A percentile compares a stretch with the other conserved stretches of the same genome.
These are phyloP conservation scores for Rousettus madagascariensis DNA, from an alignment of 2,797 vertebrate species.

Conservation along the genomic window DNA sequence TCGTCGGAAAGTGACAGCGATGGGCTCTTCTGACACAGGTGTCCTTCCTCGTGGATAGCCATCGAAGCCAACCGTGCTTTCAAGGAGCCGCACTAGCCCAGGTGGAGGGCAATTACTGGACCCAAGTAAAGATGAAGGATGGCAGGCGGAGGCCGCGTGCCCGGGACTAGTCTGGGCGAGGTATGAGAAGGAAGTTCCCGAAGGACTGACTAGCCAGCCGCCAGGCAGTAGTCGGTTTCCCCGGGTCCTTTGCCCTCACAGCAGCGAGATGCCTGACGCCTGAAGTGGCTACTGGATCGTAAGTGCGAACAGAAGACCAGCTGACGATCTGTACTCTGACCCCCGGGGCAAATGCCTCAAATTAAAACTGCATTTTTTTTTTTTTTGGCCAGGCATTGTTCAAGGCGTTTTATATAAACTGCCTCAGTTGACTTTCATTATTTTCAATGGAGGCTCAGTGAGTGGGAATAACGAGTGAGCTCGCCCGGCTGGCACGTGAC, in stretches of 20 bases:
- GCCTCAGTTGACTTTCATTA: not conserved
- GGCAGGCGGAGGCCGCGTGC: not conserved
- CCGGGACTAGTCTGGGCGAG: not conserved
- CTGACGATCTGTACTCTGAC: not conserved
- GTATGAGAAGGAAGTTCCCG: not conserved
- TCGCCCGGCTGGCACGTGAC: not conserved
- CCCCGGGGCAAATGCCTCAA: not conserved
- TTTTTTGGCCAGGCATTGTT: no score
- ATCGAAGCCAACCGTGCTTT: not conserved
- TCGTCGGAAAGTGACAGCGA: not conserved
- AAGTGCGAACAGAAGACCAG: not conserved
- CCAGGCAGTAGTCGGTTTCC: not conserved
- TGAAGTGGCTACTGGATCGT: not conserved
- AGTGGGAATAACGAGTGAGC: not conserved
- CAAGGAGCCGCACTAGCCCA: not conserved
- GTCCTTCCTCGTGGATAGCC: not conserved
- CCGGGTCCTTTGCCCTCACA: not conserved
- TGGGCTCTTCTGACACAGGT: not conserved
- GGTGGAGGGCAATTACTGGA: not conserved
- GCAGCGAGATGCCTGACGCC: not conserved
- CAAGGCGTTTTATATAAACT: not conserved
- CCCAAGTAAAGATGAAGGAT: not conserved
- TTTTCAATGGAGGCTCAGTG: not conserved
- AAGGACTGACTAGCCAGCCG: not conserved
- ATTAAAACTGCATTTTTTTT: not conserved